These are phyloP conservation scores for Rallus crepitans DNA, from an alignment of 2,797 vertebrate species.

Conservation along the genomic window DNA sequence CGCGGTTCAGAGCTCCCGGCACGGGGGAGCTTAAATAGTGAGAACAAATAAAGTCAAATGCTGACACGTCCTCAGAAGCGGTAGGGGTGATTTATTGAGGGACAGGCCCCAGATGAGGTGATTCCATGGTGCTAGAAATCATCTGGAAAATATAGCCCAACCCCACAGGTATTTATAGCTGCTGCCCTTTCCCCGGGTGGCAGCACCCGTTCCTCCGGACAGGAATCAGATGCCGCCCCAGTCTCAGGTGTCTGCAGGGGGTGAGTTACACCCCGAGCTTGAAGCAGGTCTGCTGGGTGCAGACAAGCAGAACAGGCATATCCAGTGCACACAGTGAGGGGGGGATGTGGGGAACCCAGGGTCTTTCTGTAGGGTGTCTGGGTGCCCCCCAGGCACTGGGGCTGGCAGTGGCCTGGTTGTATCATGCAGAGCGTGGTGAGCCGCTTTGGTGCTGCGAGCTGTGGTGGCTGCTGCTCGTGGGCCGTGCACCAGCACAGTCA, in stretches of 20 bases:
- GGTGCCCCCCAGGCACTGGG: not conserved
- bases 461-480: rapidly evolving
- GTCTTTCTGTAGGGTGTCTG: not conserved
- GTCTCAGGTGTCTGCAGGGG: not conserved
- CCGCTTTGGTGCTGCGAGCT: rapidly evolving
- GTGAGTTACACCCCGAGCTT: not conserved
- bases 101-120: not conserved
- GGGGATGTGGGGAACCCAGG: rapidly evolving
- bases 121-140: not conserved
- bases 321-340: not conserved
- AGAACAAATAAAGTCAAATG: not conserved
- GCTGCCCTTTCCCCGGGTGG: not conserved
- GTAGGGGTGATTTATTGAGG: not conserved
- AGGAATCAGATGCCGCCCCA: rapidly evolving
- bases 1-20: not conserved
- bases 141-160: not conserved
- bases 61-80: not conserved
- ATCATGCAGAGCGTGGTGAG: not conserved
- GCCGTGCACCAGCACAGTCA: rapidly evolving
- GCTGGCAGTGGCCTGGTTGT: not conserved
- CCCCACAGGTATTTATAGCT: conserved; percentile 17
- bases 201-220: not conserved
- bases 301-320: too few relatives aligned
- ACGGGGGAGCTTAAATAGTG: not conserved
- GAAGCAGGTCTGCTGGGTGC: not conserved